Conservation (phyloP, 2,113 vertebrate species). For the Saimiri boliviensis region DNA sequence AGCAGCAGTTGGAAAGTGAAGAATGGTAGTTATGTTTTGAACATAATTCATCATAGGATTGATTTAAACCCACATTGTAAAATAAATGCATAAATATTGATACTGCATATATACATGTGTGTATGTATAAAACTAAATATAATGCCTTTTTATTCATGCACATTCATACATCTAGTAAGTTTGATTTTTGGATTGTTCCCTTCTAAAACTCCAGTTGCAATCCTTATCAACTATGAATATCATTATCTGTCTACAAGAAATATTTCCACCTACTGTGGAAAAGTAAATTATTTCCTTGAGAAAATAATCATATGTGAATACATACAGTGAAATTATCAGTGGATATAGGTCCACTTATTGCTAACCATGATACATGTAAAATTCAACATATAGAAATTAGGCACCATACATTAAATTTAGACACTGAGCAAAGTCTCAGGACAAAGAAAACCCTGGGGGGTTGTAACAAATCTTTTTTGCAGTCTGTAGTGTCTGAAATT, state of each 20-base stretch:
- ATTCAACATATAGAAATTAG: background rate
- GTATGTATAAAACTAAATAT: too few relatives aligned
- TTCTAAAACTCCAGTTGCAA: background rate
- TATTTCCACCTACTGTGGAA: background rate
- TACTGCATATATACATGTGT: background rate
- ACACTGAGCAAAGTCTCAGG: background rate
- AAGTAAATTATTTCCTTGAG: background rate
- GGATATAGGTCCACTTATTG: background rate
- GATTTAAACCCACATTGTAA: background rate
- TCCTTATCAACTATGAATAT: background rate
- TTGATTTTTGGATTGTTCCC: background rate
- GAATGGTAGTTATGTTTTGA: background rate
- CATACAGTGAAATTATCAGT: background rate
- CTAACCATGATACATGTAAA: background rate
- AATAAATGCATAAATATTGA: background rate
- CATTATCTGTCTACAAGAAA: background rate
- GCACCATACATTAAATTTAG: background rate
- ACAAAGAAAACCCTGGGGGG: background rate
- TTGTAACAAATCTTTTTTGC: background rate
- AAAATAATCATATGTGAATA: conserved; percentile 1
- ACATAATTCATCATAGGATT: background rate
- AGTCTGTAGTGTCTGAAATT: background rate
- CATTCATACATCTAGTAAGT: background rate
- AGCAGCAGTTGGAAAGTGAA: background rate
- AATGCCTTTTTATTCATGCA: background rate